Conservation (phyloP, 2,797 vertebrate genomes). For the Sparus aurata region DNA sequence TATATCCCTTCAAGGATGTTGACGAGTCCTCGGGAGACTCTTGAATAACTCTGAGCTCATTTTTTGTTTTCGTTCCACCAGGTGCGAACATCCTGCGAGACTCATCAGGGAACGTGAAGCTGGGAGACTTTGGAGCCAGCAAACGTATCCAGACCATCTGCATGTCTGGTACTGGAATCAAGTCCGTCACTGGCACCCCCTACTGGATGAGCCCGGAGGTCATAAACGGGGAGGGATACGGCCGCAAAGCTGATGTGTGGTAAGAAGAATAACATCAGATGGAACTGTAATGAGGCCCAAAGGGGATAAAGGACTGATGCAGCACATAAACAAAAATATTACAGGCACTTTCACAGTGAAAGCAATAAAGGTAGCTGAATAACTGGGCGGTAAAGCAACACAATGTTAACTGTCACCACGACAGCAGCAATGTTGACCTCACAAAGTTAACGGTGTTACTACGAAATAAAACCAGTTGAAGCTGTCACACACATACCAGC, state of each 20-base stretch:
- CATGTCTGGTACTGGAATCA: slow-evolving; percentile 95
- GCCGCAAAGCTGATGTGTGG: slow-evolving; percentile 95
- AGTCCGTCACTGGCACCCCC: slow-evolving; percentile 94
- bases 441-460: neutral
- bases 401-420: neutral
- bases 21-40: slow-evolving; percentile 38
- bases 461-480: neutral
- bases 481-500: neutral
- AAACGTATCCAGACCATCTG: slow-evolving; percentile 96
- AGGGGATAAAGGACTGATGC: slow-evolving; percentile 11
- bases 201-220: slow-evolving; percentile 98
- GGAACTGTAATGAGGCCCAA: slow-evolving; percentile 27
- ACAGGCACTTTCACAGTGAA: neutral
- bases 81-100: slow-evolving; percentile 96
- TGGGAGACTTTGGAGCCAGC: slow-evolving; percentile 96
- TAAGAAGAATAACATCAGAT: slow-evolving; percentile 72
- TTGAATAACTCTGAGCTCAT: slow-evolving; percentile 46
- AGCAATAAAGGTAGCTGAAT: slow-evolving; percentile 13
- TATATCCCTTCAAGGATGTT: slow-evolving; percentile 5
- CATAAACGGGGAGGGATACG: slow-evolving; percentile 94
- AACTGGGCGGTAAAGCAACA: neutral
- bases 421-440: neutral
- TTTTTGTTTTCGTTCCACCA: slow-evolving; percentile 68
- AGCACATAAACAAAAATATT: slow-evolving; percentile 1
- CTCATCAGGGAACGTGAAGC: slow-evolving; percentile 93